Conservation (phyloP, 2,888 invertebrate genomes). For the Drosophila pegasa region DNA sequence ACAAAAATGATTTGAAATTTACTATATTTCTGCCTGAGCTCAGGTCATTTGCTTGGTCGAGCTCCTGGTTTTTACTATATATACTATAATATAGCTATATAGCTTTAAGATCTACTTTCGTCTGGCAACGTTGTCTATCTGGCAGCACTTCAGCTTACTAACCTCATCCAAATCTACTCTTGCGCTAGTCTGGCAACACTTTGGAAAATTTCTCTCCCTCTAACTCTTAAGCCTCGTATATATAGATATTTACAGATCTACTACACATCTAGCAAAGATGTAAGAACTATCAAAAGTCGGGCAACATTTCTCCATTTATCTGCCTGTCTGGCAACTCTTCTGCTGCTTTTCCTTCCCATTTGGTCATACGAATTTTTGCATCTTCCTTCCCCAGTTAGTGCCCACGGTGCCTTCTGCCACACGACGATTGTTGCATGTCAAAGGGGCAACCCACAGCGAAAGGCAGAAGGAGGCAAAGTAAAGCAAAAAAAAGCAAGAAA, state of each 20-base stretch:
- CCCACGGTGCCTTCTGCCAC: conserved; percentile 35
- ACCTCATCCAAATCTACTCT: not conserved
- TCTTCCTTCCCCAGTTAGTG: not conserved
- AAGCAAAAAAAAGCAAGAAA: conserved; percentile 13
- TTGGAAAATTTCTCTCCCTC: too few species aligned
- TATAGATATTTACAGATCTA: too few species aligned
- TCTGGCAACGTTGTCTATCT: not conserved
- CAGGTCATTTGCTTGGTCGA: too few species aligned
- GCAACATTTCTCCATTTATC: not conserved
- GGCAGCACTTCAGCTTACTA: not conserved
- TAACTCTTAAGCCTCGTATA: too few species aligned
- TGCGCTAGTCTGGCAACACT: not conserved
- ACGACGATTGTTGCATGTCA: conserved; percentile 60
- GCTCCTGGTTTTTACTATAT: too few species aligned
- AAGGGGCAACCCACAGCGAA: conserved; percentile 56
- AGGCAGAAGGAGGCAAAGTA: not conserved
- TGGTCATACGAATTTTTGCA: not conserved
- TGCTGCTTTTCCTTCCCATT: not conserved
- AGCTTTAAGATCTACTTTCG: too few species aligned
- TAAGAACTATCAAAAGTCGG: too few species aligned
- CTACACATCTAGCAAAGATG: too few species aligned
- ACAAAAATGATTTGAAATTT: too few species aligned
- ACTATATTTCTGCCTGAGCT: too few species aligned
- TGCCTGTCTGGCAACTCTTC: conserved; percentile 3
- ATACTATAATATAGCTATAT: too few species aligned